Base-by-base conservation (phyloP, 2,113 vertebrate genomes). In the Mastomys natalensis region DNA sequence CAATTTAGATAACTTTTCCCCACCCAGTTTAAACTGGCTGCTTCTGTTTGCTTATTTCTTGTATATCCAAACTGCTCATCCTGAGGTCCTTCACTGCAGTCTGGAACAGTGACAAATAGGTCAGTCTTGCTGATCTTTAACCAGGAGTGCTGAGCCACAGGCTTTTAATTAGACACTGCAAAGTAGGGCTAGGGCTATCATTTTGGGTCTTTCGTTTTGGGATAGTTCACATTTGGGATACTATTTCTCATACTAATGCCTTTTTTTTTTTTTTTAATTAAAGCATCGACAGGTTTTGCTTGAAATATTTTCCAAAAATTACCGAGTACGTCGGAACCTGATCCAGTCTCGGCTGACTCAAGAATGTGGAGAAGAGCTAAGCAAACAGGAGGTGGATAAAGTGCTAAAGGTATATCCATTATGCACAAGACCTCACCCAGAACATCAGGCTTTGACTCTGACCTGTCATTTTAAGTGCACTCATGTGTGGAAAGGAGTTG, bases 251-350 rank as follows among this genome's bases (percentile, higher is more conserved):
- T 80, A 92, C 34, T 93, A 94, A 97, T 43, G 3, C 87, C 87
- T n/a, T 96, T 96, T 97, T 48, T 95, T 70, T 53, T n/a, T 92
- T 11, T 7, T 89, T 45, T 58, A 97, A 78, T 95, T 95, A 82
- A 97, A 99, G 99, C 99, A 99, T 78, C 99, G 99, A 58, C 99
- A 99, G 96, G 98, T 99, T 97, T 98, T 99, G 95, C 99, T 99
- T 81, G 99, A 99, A 91, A 98, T 99, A 92, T 99, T 99, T 97
- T 99, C 98, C 0, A 99, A 99, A 98, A 99, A 99, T 95, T 99
- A 99, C 87, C 98, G 99, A 0, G 98, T 99, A 72, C 99, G 99
- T 96, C 99, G 99, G 97, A 99, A 98, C 9, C 90, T 99, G 88
- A 98, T 99, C 92, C 99, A 99, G 96, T 97, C 93, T 62, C 99